Evolutionary conservation across 1,140 invertebrate genomes (phyloP), one percentile per base, ranked within the genome.

Genomic region (Zelostemma sp.): DNA sequence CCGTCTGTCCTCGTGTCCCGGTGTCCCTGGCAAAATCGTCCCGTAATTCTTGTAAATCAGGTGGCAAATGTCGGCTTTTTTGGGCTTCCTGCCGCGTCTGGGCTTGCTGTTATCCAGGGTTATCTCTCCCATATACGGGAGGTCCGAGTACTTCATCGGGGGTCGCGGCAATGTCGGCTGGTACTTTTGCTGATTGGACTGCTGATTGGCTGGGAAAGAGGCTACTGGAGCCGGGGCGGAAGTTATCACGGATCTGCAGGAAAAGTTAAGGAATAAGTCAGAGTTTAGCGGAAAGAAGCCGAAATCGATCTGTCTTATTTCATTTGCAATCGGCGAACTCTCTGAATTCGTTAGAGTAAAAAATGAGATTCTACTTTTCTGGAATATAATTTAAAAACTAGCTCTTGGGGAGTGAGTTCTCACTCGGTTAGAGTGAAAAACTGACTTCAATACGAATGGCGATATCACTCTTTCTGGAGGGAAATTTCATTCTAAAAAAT

Each of bases 21-120:
- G 90, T 18, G 90, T 90, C 0, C 90, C 90, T 0, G 92, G 91
- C 16, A 93, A 88, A n/a, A 94, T 93, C 0, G 92, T 95, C 0
- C 93, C 94, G 73, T 95, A 95, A 77, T 95, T 95, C 71, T 95
- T 95, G 75, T 95, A 95, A 68, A 95, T 95, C n/a, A 96, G 82
- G 73, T 95, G 93, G 68, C 93, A 95, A 61, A 95, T 95, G 75
- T 96, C 94, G 0, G 93, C 93, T 74, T 95, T 95, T 73, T 95
- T 95, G 0, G 94, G 94, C 69, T 96, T 96, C 8, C 94, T 85
- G 0, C 94, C 93, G 62, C 94, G 87, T 21, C 93, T 81, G 0
- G 93, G 93, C 72, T 94, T 92, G 8, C 91, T 93, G 80, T 95
- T 93, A 77, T 95, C 93, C 55, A 95, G 78, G 0, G 93, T 95